Conservation (phyloP, 1,140 invertebrate species). For the Macrotrachela quadricornifera region DNA sequence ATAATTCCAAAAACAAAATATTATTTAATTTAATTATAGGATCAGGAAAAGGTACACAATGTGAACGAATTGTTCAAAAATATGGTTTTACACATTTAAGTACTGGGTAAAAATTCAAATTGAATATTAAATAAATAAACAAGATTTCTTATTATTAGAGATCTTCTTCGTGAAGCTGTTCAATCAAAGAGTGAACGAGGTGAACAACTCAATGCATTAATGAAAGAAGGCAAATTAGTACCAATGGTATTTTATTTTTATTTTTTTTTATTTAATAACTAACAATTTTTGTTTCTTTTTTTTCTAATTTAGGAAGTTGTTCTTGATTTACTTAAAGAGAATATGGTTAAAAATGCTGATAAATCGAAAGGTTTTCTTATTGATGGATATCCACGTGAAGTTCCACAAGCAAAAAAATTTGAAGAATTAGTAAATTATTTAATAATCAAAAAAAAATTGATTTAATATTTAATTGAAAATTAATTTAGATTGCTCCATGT, state of each 20-base stretch:
- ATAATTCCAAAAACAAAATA: too few species aligned
- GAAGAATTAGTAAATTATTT: constrained; percentile 38
- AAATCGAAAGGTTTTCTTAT: constrained; percentile 48
- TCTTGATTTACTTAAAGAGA: constrained; percentile 22
- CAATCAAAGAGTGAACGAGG: constrained; percentile 25
- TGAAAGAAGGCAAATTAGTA: constrained; percentile 59
- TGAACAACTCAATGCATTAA: constrained; percentile 39
- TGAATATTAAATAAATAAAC: too few species aligned
- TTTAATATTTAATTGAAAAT: background rate
- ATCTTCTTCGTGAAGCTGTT: constrained; percentile 28
- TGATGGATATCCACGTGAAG: constrained; percentile 66
- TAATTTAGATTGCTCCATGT: constrained; percentile 1
- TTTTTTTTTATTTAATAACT: too few species aligned
- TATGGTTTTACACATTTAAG: constrained; percentile 56
- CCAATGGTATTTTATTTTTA: constrained; percentile 32
- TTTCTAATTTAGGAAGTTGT: constrained; percentile 15
- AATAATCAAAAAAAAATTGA: background rate
- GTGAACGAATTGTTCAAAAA: constrained; percentile 57
- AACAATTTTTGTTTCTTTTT: too few species aligned
- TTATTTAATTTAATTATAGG: background rate
- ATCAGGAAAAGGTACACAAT: constrained; percentile 57
- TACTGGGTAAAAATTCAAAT: constrained; percentile 36
- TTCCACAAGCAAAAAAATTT: constrained; percentile 59
- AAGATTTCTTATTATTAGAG: too few species aligned
- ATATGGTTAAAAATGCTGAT: constrained; percentile 21